Evolutionary conservation across 2,888 invertebrate species (phyloP).

Genomic region (Morpho achilles): DNA sequence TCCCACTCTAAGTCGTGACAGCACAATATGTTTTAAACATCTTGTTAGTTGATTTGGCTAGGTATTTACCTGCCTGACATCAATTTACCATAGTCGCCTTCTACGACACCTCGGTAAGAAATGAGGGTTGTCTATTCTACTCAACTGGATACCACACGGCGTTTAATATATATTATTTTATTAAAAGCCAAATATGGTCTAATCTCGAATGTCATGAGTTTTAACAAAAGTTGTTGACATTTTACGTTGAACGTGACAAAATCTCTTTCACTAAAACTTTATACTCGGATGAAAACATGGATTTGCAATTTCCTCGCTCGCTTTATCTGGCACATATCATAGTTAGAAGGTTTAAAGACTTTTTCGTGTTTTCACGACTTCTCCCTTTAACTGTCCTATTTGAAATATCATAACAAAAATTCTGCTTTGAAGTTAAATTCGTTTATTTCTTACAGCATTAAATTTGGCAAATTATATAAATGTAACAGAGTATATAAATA

Average conservation of each 20-base stretch:
- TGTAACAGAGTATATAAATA: too few relatives aligned
- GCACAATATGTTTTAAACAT: too few relatives aligned
- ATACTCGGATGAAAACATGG: conserved; percentile 13
- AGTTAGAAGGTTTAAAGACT: conserved; percentile 22
- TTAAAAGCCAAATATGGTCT: neutral
- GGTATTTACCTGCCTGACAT: too few relatives aligned
- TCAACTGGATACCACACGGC: too few relatives aligned
- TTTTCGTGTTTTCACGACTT: conserved; percentile 13
- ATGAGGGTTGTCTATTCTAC: too few relatives aligned
- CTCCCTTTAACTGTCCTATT: neutral
- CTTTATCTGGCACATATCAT: conserved; percentile 12
- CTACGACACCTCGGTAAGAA: too few relatives aligned
- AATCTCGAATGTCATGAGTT: neutral
- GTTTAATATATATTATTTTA: neutral
- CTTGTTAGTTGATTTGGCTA: too few relatives aligned
- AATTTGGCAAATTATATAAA: too few relatives aligned
- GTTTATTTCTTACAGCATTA: neutral
- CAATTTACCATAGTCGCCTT: too few relatives aligned
- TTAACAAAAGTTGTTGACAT: conserved; percentile 5
- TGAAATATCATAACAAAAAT: neutral
- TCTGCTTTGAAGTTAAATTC: neutral
- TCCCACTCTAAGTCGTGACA: too few relatives aligned
- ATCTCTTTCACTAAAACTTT: conserved; percentile 6
- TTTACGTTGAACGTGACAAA: conserved; percentile 3
- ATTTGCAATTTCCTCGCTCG: conserved; percentile 18